A percentile compares a stretch with the other conserved stretches of the same genome.
These are phyloP conservation scores for Cephalopachus bancanus DNA, from an alignment of 2,797 vertebrate genomes.

Conservation along the genomic window DNA sequence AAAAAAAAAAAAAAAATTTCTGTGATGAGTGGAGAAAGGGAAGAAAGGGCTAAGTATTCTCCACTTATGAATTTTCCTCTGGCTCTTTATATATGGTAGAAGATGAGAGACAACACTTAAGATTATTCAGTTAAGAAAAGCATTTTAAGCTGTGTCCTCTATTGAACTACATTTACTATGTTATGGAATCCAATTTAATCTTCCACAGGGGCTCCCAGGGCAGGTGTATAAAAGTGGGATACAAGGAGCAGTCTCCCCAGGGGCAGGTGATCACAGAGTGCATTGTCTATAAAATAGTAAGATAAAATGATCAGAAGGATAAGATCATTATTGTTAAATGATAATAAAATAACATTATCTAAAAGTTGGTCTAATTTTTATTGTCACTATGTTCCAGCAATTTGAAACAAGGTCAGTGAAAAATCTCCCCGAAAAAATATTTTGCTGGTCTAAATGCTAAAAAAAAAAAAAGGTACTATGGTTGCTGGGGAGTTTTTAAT, in stretches of 20 bases:
- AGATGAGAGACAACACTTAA: background rate
- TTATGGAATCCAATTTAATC: background rate
- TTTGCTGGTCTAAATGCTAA: background rate
- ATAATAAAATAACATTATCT: background rate
- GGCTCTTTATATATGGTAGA: background rate
- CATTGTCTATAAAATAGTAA: background rate
- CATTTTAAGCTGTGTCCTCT: background rate
- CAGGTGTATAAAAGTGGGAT: background rate
- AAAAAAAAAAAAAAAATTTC: background rate
- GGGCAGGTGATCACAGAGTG: background rate
- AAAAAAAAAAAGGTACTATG: background rate
- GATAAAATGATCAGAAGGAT: background rate
- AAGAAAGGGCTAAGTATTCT: background rate
- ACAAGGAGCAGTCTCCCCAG: background rate
- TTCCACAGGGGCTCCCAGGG: background rate
- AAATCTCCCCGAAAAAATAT: background rate
- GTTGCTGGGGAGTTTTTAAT: background rate
- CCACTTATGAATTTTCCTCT: background rate
- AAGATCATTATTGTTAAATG: background rate
- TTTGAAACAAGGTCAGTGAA: background rate
- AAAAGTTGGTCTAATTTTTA: background rate
- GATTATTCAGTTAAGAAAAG: background rate
- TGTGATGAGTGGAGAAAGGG: background rate
- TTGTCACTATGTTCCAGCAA: background rate
- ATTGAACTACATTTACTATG: background rate